Evolutionary conservation across 2,113 vertebrate species (phyloP).

Genomic region (Potamarius usumacintae): DNA sequence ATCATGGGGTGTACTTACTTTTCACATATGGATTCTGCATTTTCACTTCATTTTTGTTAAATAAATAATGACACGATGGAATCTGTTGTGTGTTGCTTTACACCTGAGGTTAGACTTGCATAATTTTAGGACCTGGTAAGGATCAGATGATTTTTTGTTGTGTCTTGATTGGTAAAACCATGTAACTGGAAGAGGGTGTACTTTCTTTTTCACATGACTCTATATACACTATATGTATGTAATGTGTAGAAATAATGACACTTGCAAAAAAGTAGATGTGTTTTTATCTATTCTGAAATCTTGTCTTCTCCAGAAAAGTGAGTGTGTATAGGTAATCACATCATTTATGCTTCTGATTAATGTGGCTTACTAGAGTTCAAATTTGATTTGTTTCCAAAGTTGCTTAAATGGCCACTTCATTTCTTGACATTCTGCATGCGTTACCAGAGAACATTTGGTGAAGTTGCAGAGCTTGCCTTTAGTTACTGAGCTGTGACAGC

Average conservation of each 20-base stretch:
- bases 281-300: not conserved
- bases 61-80: too few species aligned
- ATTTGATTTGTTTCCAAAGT: not conserved
- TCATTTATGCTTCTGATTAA: not conserved
- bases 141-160: too few species aligned
- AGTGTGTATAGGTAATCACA: not conserved
- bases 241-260: not conserved
- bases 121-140: too few species aligned
- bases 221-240: not conserved
- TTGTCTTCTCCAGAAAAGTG: not conserved
- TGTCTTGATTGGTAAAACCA: too few species aligned
- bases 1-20: too few species aligned
- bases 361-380: not conserved
- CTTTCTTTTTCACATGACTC: too few species aligned
- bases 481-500: slow-evolving; percentile 43
- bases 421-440: slow-evolving; percentile 5
- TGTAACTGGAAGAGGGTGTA: too few species aligned
- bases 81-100: too few species aligned
- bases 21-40: too few species aligned
- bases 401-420: slow-evolving; percentile 9
- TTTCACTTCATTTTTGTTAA: too few species aligned
- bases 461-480: slow-evolving; percentile 35
- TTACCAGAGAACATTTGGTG: slow-evolving; percentile 38
- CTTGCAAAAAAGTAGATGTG: not conserved
- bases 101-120: too few species aligned